These are phyloP conservation scores for Crematogaster levior DNA, from an alignment of 2,888 invertebrate genomes.

Conservation along the genomic window DNA sequence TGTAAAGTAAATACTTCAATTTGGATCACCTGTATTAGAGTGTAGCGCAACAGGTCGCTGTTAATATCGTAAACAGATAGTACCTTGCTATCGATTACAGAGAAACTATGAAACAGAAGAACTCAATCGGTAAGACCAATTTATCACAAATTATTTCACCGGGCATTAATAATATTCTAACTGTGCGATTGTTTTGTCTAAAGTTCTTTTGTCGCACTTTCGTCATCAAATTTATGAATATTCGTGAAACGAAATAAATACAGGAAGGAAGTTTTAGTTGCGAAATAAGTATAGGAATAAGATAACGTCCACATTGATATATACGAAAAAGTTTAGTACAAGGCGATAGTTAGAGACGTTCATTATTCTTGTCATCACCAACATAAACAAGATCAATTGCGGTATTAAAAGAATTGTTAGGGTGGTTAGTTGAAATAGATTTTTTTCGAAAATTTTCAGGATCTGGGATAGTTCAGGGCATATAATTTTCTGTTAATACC, in stretches of 20 bases:
- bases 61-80: constrained; percentile 39
- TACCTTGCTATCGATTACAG: constrained; percentile 64
- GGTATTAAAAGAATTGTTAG: constrained; percentile 43
- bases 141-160: constrained; percentile 31
- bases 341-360: neutral
- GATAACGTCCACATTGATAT: neutral
- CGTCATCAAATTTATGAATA: constrained; percentile 16
- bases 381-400: constrained; percentile 38
- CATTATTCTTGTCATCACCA: constrained; percentile 1
- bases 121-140: constrained; percentile 63
- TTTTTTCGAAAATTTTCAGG: constrained; percentile 47
- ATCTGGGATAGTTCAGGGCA: constrained; percentile 58
- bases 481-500: constrained; percentile 67
- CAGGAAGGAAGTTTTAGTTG: neutral
- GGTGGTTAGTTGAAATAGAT: constrained; percentile 46
- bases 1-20: constrained; percentile 44
- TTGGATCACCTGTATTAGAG: constrained; percentile 51
- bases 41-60: constrained; percentile 52
- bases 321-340: neutral
- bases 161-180: neutral
- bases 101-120: constrained; percentile 56
- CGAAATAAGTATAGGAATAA: constrained; percentile 22
- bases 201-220: constrained; percentile 22
- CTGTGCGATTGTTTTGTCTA: neutral
- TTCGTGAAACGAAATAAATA: constrained; percentile 7